Evolutionary conservation across 37 sponge, comb jelly and placozoan genomes (phyloP), one percentile per base, ranked within the genome.

Genomic region (Halichondria panicea): DNA sequence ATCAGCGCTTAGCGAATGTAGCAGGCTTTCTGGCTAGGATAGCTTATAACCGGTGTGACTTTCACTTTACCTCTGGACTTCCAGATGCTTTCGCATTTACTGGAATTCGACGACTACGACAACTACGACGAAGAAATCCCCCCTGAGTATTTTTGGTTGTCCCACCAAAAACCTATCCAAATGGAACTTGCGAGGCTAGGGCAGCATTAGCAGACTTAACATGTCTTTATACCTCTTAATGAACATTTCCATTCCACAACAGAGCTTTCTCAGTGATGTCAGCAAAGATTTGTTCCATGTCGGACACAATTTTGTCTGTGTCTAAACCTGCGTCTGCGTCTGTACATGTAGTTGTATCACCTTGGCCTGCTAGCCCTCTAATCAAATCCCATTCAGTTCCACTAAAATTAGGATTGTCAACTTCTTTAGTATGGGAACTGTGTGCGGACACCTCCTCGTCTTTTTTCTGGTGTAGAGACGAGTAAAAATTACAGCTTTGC

Each of bases 91-190:
- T 43, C 28, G 28, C 46, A 43, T 41, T 68, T 3, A 68, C 45
- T 28, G 69, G 69, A 43, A 68, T 68, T 68, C 69, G 42, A 25
- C 69, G 12, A 3, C 69, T 28, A 25, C 27, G 45, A n/a, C 48
- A 27, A 24, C n/a, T n/a, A n/a, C n/a, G n/a, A n/a, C n/a, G n/a
- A 68, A 8, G 37, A 44, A 43, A 44, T 48, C 69, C 42, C 69
- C 69, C 44, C 44, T 45, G 12, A 48, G 18, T 15, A 24, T 43
- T n/a, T 68, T 7, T 68, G 30, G 44, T 43, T 25, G 6, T 58
- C 6, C 60, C 60, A 25, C 60, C 60, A 68, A 64, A 64, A 11
- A 64, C 66, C 69, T 48, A 68, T 43, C 69, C 69, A 68, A 68
- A 68, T 44, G 28, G 69, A 68, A 25, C 28, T n/a, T 44, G 69